Conservation (phyloP, 2,888 invertebrate genomes). For the Merodon equestris region DNA sequence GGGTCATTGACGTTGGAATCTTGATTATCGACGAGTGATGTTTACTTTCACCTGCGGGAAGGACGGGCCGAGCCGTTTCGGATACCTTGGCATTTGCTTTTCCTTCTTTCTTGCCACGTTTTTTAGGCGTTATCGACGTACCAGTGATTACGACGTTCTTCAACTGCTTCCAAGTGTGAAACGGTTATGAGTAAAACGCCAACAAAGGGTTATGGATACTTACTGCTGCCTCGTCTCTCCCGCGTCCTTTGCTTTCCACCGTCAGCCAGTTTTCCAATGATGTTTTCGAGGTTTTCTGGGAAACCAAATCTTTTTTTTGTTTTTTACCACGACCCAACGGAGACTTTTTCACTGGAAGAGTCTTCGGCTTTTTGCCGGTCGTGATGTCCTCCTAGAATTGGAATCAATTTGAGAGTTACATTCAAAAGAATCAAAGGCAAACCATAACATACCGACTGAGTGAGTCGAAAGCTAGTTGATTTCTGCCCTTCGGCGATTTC, state of each 20-base stretch:
- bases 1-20: no score
- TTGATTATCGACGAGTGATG: background rate
- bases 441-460: conserved; percentile 49
- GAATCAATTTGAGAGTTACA: background rate
- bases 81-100: background rate
- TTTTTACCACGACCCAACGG: conserved; percentile 9
- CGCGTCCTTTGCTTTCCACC: background rate
- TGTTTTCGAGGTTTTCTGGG: conserved; percentile 38
- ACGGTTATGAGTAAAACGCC: background rate
- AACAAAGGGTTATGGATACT: background rate
- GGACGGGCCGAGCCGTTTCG: no score
- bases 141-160: no score
- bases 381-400: conserved; percentile 2
- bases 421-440: no score
- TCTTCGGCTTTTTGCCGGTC: background rate
- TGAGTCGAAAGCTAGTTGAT: conserved; percentile 47
- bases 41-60: no score
- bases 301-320: conserved; percentile 20
- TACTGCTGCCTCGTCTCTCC: background rate
- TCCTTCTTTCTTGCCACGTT: conserved; percentile 7
- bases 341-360: conserved; percentile 13
- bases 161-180: no score
- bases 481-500: conserved; percentile 58
- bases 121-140: conserved; percentile 24
- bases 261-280: conserved; percentile 48